Evolutionary conservation across 2,888 invertebrate species (phyloP).

Genomic region (Philaethria dido): DNA sequence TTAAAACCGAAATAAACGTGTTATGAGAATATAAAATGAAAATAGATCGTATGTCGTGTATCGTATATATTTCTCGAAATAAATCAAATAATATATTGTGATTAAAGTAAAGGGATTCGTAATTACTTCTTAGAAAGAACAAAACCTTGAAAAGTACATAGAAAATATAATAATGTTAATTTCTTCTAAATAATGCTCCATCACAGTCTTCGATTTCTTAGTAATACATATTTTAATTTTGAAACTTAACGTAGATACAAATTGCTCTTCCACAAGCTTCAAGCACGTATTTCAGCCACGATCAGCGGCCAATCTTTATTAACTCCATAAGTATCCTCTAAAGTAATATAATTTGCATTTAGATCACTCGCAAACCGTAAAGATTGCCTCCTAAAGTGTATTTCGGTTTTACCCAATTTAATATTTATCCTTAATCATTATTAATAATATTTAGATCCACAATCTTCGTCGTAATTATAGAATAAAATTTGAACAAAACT

Average conservation of each 20-base stretch:
- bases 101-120: no score
- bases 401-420: slow-evolving; percentile 34
- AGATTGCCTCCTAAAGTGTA: slow-evolving; percentile 35
- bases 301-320: slow-evolving; percentile 37
- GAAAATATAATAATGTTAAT: no score
- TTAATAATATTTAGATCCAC: neutral
- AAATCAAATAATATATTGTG: no score
- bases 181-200: no score
- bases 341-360: slow-evolving; percentile 43
- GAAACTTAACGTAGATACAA: neutral
- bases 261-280: slow-evolving; percentile 3
- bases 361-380: slow-evolving; percentile 40
- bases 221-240: slow-evolving; percentile 3
- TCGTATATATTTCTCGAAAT: no score
- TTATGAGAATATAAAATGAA: no score
- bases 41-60: no score
- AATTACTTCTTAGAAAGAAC: no score
- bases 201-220: no score
- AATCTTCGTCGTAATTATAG: no score
- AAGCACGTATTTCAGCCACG: slow-evolving; percentile 34
- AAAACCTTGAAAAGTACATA: no score
- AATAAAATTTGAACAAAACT: neutral
- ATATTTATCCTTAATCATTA: slow-evolving; percentile 24
- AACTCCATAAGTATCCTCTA: slow-evolving; percentile 41
- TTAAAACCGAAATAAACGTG: no score